Conservation (phyloP, 2,113 vertebrate genomes). For the Plecturocebus donacophilus region DNA sequence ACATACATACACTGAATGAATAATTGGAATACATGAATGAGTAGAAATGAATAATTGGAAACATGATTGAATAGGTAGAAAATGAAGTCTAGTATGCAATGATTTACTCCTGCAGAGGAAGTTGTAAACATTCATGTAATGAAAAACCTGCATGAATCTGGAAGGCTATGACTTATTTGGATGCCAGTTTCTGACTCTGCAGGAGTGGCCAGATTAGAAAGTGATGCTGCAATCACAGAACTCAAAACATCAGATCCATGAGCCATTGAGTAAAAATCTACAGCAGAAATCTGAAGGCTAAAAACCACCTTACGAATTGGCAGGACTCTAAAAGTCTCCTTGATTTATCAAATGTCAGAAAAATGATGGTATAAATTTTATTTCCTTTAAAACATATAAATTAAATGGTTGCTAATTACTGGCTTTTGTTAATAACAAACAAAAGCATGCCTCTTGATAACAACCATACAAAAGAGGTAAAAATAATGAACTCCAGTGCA, state of each 20-base stretch:
- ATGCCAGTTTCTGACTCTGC: neutral
- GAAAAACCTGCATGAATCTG: neutral
- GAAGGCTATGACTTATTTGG: neutral
- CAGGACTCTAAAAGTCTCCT: neutral
- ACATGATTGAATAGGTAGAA: neutral
- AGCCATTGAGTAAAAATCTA: neutral
- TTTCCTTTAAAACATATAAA: neutral
- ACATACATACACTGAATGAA: neutral
- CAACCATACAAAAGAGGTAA: neutral
- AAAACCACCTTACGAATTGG: neutral
- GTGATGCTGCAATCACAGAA: neutral
- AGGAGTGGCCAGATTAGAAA: neutral
- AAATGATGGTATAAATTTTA: neutral
- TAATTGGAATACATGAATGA: neutral
- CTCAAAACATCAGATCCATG: neutral
- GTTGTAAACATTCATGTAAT: neutral
- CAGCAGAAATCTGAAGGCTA: neutral
- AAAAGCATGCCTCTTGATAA: neutral
- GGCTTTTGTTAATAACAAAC: neutral
- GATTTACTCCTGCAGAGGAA: conserved; percentile 12
- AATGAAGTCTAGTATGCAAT: neutral
- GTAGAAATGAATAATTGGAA: neutral
- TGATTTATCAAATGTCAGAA: conserved; percentile 1
- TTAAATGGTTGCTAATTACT: neutral
- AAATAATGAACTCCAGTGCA: neutral